These are phyloP conservation scores for Carcharodon carcharias DNA, from an alignment of 2,797 vertebrate genomes.

Conservation along the genomic window DNA sequence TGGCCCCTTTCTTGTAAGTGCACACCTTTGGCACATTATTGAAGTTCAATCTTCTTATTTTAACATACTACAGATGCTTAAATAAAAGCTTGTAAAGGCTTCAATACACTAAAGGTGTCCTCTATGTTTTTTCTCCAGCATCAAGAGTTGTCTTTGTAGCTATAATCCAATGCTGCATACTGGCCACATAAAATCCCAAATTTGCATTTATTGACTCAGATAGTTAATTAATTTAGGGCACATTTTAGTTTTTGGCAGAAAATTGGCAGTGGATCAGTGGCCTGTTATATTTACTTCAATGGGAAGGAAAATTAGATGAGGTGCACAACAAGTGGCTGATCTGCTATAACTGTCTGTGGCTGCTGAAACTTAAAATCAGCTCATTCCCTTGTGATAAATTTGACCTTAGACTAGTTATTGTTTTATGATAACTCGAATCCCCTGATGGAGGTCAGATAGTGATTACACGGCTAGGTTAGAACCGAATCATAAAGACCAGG, in stretches of 20 bases:
- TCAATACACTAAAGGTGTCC: neutral
- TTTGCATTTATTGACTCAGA: neutral
- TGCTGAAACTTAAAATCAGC: neutral
- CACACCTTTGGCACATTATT: neutral
- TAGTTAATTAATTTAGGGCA: neutral
- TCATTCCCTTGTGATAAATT: neutral
- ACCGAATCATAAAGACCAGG: neutral
- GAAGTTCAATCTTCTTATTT: neutral
- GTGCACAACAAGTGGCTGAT: neutral
- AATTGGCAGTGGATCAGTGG: neutral
- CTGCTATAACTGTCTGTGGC: neutral
- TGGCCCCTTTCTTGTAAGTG: neutral
- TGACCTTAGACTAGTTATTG: neutral
- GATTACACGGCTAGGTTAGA: neutral
- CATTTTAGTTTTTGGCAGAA: neutral
- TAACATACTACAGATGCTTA: neutral
- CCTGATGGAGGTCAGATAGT: neutral
- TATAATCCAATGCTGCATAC: neutral
- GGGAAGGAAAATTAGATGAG: neutral
- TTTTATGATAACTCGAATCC: neutral
- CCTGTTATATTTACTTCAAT: neutral
- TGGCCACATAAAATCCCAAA: neutral
- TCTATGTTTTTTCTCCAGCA: neutral
- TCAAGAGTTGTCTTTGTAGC: neutral
- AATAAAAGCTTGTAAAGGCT: neutral